Evolutionary conservation across 1,140 invertebrate genomes (phyloP).

Genomic region (Nephotettix cincticeps): DNA sequence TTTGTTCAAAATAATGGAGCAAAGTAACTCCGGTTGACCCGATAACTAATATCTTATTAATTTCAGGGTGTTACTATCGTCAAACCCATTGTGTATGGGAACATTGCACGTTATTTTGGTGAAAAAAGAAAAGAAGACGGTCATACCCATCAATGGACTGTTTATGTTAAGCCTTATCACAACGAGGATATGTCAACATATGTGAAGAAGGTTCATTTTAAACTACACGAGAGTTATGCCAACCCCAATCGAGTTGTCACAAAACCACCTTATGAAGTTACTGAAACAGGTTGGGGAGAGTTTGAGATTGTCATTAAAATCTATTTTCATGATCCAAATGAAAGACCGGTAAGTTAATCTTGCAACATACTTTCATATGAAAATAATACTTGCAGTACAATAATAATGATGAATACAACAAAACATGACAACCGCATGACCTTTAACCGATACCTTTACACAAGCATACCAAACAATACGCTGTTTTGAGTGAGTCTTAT

Average conservation of each 20-base stretch:
- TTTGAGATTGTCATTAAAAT: conserved; percentile 99
- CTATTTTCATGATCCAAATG: conserved; percentile 96
- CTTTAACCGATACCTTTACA: too few species aligned
- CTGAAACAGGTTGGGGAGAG: conserved; percentile 99
- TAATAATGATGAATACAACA: too few species aligned
- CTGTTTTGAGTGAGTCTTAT: too few species aligned
- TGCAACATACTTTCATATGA: too few species aligned
- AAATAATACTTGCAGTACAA: too few species aligned
- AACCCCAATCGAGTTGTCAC: conserved; percentile 91
- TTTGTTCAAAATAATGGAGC: too few species aligned
- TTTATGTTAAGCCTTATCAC: conserved; percentile 93
- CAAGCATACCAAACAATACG: too few species aligned
- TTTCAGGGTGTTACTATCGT: conserved; percentile 83
- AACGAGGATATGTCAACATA: conserved; percentile 95
- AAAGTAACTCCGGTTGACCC: too few species aligned
- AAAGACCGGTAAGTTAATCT: conserved; percentile 75
- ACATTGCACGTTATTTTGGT: conserved; percentile 92
- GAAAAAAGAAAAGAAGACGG: conserved; percentile 98
- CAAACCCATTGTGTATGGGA: conserved; percentile 97
- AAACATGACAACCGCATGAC: too few species aligned
- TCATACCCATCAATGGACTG: conserved; percentile 98
- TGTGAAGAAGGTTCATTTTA: conserved; percentile 97
- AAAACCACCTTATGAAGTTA: conserved; percentile 96
- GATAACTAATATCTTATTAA: too few species aligned
- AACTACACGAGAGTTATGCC: conserved; percentile 95